phyloP scores from a whole-genome alignment of 2,888 invertebrate species.

The Tetranychus truncatus region DNA sequence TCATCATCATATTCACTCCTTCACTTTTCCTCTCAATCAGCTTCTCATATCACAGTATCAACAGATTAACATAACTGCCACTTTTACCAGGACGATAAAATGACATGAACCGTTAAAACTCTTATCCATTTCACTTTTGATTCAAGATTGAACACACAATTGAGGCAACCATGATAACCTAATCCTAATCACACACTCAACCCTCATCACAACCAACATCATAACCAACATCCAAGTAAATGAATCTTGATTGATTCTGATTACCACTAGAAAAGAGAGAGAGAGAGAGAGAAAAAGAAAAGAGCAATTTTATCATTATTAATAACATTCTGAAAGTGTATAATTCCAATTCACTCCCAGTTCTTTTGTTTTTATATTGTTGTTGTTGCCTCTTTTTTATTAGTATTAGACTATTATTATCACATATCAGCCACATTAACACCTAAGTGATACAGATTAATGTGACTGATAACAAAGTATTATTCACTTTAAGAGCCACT shows the following conservation, averaged over 20 bases:
- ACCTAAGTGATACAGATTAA: constrained; percentile 1
- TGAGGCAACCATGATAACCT: background rate
- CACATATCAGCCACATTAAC: background rate
- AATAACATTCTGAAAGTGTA: too few species aligned
- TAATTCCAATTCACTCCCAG: too few species aligned
- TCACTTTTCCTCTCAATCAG: background rate
- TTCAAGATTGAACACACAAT: too few species aligned
- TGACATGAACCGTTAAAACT: background rate
- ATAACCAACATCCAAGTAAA: background rate
- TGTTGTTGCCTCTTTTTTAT: too few species aligned
- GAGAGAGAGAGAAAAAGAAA: too few species aligned
- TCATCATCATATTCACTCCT: background rate
- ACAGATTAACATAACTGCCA: background rate
- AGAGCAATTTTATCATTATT: too few species aligned
- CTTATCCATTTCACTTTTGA: background rate
- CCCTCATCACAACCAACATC: background rate
- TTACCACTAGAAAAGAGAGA: too few species aligned
- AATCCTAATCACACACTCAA: background rate
- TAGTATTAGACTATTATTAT: background rate
- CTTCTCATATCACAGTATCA: background rate
- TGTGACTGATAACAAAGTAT: background rate
- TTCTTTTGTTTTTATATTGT: too few species aligned
- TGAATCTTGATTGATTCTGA: background rate
- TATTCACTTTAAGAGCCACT: background rate
- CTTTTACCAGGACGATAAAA: background rate